Evolutionary conservation across 2,888 invertebrate species (phyloP), one percentile per base, ranked within the genome.

Genomic region (Yponomeuta sedellus): DNA sequence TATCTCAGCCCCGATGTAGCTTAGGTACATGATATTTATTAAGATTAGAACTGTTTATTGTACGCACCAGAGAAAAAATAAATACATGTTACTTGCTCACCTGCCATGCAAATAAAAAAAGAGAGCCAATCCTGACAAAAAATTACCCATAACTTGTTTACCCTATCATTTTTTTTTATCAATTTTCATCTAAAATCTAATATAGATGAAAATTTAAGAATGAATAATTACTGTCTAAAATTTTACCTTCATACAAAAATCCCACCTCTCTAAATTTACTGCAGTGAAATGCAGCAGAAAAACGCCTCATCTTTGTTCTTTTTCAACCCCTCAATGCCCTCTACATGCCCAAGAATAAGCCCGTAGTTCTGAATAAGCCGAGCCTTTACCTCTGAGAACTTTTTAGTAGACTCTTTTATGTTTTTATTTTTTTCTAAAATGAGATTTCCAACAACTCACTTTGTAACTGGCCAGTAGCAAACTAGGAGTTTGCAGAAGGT

Each of bases 241-340:
- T 16, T 16, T 52, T 0, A 12, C 16, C 44, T 52, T 0, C 16
- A n/a, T n/a, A n/a, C n/a, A n/a, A n/a, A n/a, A n/a, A n/a, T n/a
- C n/a, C n/a, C n/a, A n/a, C n/a, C n/a, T 16, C 16, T 16, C 1
- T 52, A 2, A 52, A 52, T 16, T 52, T 16, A 16, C 70, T 71
- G 73, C 73, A 72, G 73, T 72, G 73, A 75, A 78, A 70, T 71
- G 73, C 73, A 71, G 73, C 72, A 73, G 75, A 78, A 20, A n/a
- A 22, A 58, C 16, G 58, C 5, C 10, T n/a, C 5, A 10, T 0
- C 58, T 11, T 20, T 20, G 22, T 52, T 12, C 44, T 52, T 52
- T 52, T 52, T 52, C 44, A 52, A 52, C 12, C 44, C 5, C 44
- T 52, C 16, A 52, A 52, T 16, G 44, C 44, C 16, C 16, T 0